These are phyloP conservation scores for Hyppa rectilinea DNA, from an alignment of 2,888 invertebrate genomes.

Conservation along the genomic window DNA sequence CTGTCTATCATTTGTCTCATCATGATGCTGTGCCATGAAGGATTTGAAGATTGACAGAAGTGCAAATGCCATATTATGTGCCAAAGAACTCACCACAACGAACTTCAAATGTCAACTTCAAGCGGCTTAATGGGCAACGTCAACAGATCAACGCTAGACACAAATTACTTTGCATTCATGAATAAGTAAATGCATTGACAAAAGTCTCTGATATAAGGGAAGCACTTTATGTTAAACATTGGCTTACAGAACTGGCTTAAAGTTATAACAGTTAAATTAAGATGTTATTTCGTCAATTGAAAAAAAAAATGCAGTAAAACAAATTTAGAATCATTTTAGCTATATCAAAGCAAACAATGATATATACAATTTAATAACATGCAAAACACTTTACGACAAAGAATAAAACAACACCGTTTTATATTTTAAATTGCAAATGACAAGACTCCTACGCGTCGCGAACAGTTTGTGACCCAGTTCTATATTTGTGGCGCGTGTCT, in stretches of 20 bases:
- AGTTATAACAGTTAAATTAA: neutral
- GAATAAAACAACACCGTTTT: slow-evolving; percentile 51
- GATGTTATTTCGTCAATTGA: neutral
- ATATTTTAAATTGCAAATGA: slow-evolving; percentile 62
- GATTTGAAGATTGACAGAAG: slow-evolving; percentile 1
- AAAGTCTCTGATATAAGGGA: slow-evolving; percentile 2
- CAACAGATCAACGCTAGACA: slow-evolving; percentile 13
- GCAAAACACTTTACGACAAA: slow-evolving; percentile 49
- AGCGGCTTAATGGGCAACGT: slow-evolving; percentile 17
- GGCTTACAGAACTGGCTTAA: no score
- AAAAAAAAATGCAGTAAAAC: neutral
- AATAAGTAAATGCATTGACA: slow-evolving; percentile 24
- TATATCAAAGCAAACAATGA: slow-evolving; percentile 23
- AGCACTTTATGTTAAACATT: slow-evolving; percentile 17
- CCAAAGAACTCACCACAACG: neutral
- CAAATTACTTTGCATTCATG: slow-evolving; percentile 32
- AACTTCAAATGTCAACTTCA: slow-evolving; percentile 10
- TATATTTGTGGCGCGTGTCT: slow-evolving; percentile 60
- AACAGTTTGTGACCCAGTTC: slow-evolving; percentile 75
- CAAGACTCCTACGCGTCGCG: slow-evolving; percentile 70
- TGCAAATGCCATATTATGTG: slow-evolving; percentile 1
- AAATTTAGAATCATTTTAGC: neutral
- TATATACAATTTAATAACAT: slow-evolving; percentile 45
- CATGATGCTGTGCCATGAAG: neutral
- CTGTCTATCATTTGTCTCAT: neutral